Percentiles rank a stretch among this genome's conserved stretches.
phyloP scores from a whole-genome alignment of 2,888 invertebrate species.

The Anoncus sp. region DNA sequence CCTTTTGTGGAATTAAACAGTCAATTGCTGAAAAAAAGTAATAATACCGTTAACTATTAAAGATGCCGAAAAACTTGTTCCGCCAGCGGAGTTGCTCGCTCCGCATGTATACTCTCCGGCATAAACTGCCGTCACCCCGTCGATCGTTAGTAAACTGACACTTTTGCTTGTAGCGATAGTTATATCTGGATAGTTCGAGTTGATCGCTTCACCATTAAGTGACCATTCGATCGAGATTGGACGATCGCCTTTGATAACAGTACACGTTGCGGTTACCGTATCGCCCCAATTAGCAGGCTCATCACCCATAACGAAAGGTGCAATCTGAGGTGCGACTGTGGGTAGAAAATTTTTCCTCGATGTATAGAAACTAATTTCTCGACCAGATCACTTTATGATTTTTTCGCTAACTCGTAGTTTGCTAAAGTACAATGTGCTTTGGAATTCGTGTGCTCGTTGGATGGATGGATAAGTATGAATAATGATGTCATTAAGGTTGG shows the following conservation, averaged over 20 bases:
- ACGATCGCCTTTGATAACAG: conserved; percentile 88
- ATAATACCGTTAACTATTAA: conserved; percentile 83
- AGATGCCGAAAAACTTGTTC: conserved; percentile 86
- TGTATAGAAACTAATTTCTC: neutral
- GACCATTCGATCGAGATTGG: conserved; percentile 90
- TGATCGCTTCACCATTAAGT: conserved; percentile 86
- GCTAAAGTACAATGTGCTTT: neutral
- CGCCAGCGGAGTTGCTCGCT: conserved; percentile 89
- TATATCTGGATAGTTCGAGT: conserved; percentile 67
- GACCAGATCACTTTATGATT: neutral
- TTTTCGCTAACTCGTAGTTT: neutral
- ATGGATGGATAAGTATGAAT: conserved; percentile 17
- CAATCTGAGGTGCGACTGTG: conserved; percentile 89
- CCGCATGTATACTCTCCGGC: conserved; percentile 84
- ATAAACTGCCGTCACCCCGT: conserved; percentile 83
- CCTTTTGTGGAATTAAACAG: conserved; percentile 18
- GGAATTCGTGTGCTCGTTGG: neutral
- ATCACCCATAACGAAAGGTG: conserved; percentile 89
- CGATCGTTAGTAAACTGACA: conserved; percentile 83
- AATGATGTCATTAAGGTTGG: conserved; percentile 7
- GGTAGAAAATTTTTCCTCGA: neutral
- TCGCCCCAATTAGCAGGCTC: conserved; percentile 88
- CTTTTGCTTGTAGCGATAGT: conserved; percentile 79
- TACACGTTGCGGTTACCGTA: conserved; percentile 85
- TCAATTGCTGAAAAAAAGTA: conserved; percentile 21